These are phyloP conservation scores for Pleuronectes platessa DNA, from an alignment of 2,113 vertebrate genomes.

Conservation along the genomic window DNA sequence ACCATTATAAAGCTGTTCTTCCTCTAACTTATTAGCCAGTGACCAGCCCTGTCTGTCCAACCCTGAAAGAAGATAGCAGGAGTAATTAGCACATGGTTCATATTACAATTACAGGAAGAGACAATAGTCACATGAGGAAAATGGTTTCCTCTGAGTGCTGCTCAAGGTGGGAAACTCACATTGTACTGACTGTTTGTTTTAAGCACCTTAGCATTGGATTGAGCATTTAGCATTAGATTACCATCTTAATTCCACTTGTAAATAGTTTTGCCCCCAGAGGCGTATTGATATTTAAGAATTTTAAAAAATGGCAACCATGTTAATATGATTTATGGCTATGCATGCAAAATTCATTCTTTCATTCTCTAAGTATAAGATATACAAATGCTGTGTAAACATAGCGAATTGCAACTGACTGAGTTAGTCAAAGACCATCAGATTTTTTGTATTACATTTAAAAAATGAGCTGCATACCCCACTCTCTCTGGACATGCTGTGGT, in stretches of 20 bases:
- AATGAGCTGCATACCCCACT: constrained; percentile 85
- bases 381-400: not conserved
- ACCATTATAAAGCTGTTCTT: constrained; percentile 76
- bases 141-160: too few relatives aligned
- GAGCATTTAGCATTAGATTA: too few relatives aligned
- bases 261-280: too few relatives aligned
- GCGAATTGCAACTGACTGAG: not conserved
- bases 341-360: not conserved
- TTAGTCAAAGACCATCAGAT: not conserved
- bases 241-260: too few relatives aligned
- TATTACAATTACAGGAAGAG: not conserved
- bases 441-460: not conserved
- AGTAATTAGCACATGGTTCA: not conserved
- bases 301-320: too few relatives aligned
- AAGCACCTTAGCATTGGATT: too few relatives aligned
- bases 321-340: not conserved
- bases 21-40: constrained; percentile 46
- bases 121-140: too few relatives aligned
- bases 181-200: too few relatives aligned
- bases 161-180: too few relatives aligned
- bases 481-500: constrained; percentile 91
- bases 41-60: constrained; percentile 76
- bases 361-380: not conserved
- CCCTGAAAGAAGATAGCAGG: constrained; percentile 61
- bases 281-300: too few relatives aligned